Conservation (phyloP, 1,140 invertebrate species). For the Orussus abietinus region DNA sequence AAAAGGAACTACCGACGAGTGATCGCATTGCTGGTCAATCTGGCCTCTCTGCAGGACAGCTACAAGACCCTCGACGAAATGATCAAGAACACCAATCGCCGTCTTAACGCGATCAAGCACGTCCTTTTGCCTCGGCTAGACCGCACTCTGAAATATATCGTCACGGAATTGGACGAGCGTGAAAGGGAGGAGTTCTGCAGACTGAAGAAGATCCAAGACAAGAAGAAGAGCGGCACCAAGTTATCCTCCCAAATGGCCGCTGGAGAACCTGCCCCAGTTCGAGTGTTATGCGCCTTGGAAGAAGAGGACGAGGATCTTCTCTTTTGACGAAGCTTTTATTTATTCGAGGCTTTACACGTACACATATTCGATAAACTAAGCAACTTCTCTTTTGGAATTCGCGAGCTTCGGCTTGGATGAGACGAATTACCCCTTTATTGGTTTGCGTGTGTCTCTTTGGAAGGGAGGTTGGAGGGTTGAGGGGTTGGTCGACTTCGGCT, state of each 20-base stretch:
- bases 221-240: conserved; percentile 50
- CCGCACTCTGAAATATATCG: conserved; percentile 66
- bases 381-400: background rate
- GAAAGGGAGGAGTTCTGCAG: conserved; percentile 77
- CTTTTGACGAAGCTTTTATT: conserved; percentile 11
- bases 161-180: conserved; percentile 69
- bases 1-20: conserved; percentile 70
- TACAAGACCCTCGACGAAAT: conserved; percentile 72
- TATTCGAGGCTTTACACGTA: background rate
- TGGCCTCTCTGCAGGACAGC: conserved; percentile 70
- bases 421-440: background rate
- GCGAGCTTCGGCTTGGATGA: background rate
- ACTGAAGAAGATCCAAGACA: conserved; percentile 64
- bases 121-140: conserved; percentile 73
- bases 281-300: too few species aligned
- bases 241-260: background rate
- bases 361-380: conserved; percentile 12
- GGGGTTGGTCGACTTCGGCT: background rate
- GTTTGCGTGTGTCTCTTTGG: background rate
- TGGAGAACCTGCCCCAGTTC: background rate
- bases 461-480: background rate
- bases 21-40: conserved; percentile 64
- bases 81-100: conserved; percentile 69
- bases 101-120: conserved; percentile 74
- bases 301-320: conserved; percentile 21